Evolutionary conservation across 2,888 invertebrate genomes (phyloP).

Genomic region (Acleris holmiana): DNA sequence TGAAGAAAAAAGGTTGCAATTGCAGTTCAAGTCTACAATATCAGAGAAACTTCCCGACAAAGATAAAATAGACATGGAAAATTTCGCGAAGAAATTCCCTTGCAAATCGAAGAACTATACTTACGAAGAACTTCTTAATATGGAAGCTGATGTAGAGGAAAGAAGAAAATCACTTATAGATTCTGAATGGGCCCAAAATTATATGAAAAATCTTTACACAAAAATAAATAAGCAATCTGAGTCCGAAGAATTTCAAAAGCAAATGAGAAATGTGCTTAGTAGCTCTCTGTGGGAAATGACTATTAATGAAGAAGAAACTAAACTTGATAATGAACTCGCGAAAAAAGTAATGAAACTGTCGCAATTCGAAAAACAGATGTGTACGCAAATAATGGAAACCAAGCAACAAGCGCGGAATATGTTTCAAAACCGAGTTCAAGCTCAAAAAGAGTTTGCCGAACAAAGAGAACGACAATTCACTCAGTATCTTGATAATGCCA

Average conservation of each 20-base stretch:
- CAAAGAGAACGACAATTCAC: slow-evolving; percentile 78
- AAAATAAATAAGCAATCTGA: slow-evolving; percentile 70
- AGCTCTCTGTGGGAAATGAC: slow-evolving; percentile 81
- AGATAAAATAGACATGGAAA: slow-evolving; percentile 66
- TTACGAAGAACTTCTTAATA: slow-evolving; percentile 65
- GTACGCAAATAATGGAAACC: slow-evolving; percentile 85
- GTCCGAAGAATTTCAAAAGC: slow-evolving; percentile 75
- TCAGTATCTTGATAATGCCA: slow-evolving; percentile 70
- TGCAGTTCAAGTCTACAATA: slow-evolving; percentile 44
- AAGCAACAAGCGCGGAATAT: slow-evolving; percentile 84
- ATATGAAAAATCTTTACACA: slow-evolving; percentile 75
- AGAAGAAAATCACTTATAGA: slow-evolving; percentile 58
- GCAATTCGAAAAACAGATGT: slow-evolving; percentile 87
- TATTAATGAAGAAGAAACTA: slow-evolving; percentile 77
- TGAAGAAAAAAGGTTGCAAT: slow-evolving; percentile 57
- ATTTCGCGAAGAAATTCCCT: slow-evolving; percentile 62
- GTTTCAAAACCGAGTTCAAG: slow-evolving; percentile 77
- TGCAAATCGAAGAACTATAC: slow-evolving; percentile 69
- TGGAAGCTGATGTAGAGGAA: slow-evolving; percentile 62
- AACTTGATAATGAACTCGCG: slow-evolving; percentile 78
- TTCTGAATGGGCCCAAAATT: slow-evolving; percentile 74
- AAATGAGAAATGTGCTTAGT: slow-evolving; percentile 77
- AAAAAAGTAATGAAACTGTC: slow-evolving; percentile 85
- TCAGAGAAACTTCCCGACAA: slow-evolving; percentile 46
- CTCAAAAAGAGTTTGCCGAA: slow-evolving; percentile 77